Conservation (phyloP, 2,797 vertebrate genomes). For the Enteromius unitaeniatus region DNA sequence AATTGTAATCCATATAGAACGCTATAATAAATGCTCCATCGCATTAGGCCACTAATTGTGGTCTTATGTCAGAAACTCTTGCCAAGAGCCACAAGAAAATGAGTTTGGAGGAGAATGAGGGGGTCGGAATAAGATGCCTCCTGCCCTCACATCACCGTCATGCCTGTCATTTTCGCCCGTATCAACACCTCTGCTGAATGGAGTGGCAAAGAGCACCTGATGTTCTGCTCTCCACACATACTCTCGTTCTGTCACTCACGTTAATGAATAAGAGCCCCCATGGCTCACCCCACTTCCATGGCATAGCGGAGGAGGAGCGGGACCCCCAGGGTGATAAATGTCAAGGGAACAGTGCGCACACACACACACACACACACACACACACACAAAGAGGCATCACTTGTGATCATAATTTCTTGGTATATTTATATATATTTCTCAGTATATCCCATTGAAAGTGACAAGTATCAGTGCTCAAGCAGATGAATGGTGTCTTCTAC, state of each 20-base stretch:
- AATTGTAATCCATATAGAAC: constrained; percentile 1
- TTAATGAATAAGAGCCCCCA: constrained; percentile 63
- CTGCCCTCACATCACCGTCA: constrained; percentile 35
- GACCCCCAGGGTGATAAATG: constrained; percentile 29
- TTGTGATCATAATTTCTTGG: not conserved
- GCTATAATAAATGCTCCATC: constrained; percentile 29
- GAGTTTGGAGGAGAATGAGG: constrained; percentile 40
- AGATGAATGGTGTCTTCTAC: not conserved
- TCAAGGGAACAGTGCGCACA: not conserved
- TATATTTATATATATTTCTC: not conserved
- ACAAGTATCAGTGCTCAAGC: not conserved
- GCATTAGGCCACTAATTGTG: constrained; percentile 33
- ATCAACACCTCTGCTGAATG: constrained; percentile 50
- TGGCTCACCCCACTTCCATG: constrained; percentile 42
- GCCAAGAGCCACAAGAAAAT: constrained; percentile 28
- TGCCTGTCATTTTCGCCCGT: constrained; percentile 44
- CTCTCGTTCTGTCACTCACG: constrained; percentile 52
- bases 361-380: too few species aligned
- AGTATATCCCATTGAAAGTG: not conserved
- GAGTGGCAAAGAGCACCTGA: constrained; percentile 38
- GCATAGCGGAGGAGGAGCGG: constrained; percentile 23
- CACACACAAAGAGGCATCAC: not conserved
- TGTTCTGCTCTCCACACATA: constrained; percentile 40
- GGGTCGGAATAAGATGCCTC: constrained; percentile 19
- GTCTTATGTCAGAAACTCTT: constrained; percentile 3